Evolutionary conservation across 2,113 vertebrate species (phyloP).

Genomic region (Ptilorrhoa leucosticta): DNA sequence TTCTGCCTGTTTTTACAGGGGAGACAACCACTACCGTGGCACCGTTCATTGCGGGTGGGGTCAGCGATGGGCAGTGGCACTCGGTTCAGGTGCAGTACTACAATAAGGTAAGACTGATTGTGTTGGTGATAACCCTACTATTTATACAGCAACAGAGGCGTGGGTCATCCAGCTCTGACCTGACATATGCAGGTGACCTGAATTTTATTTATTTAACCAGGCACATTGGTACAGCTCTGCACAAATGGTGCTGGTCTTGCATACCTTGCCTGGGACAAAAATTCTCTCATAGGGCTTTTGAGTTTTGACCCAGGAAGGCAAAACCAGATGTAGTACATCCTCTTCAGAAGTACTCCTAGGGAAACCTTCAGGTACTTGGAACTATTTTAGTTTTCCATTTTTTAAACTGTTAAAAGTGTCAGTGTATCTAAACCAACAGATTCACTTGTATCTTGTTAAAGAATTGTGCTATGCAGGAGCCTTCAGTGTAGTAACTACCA

Average conservation of each 20-base stretch:
- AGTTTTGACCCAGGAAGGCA: neutral
- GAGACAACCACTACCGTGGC: constrained; percentile 89
- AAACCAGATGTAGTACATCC: neutral
- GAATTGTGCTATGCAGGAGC: neutral
- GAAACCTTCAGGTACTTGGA: neutral
- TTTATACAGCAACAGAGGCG: neutral
- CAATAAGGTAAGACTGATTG: constrained; percentile 85
- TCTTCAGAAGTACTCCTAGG: neutral
- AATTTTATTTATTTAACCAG: neutral
- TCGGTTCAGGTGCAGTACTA: constrained; percentile 93
- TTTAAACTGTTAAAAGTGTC: neutral
- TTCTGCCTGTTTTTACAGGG: constrained; percentile 66
- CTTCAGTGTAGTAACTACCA: neutral
- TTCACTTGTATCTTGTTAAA: neutral
- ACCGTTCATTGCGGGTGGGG: constrained; percentile 82
- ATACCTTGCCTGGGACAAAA: neutral
- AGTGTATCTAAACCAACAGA: neutral
- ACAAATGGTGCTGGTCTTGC: neutral
- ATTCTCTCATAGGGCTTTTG: neutral
- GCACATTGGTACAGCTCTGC: neutral
- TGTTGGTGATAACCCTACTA: neutral
- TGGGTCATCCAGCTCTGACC: neutral
- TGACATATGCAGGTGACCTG: neutral
- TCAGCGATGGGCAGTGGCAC: constrained; percentile 96
- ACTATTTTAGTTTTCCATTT: neutral